These are phyloP conservation scores for Corapipo altera DNA, from an alignment of 2,113 vertebrate genomes.

Conservation along the genomic window DNA sequence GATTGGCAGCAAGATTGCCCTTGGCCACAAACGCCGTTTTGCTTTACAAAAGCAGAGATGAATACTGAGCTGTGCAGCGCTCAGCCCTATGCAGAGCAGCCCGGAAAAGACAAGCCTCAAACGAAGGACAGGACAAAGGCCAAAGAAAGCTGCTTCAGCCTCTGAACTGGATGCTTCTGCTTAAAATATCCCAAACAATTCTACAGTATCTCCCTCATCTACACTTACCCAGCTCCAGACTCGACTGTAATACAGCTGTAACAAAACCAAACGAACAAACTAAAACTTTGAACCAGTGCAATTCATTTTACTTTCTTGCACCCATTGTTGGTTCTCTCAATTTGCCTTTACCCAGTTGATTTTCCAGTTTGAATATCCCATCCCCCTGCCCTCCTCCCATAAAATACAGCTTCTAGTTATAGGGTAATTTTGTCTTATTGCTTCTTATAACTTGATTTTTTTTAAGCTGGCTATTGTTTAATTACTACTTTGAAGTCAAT, in stretches of 20 bases:
- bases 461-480: slow-evolving; percentile 50
- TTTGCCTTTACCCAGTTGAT: neutral
- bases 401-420: neutral
- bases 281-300: neutral
- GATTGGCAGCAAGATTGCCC: neutral
- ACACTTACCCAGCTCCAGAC: neutral
- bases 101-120: neutral
- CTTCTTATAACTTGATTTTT: slow-evolving; percentile 8
- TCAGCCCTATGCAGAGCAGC: neutral
- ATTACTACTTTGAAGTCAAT: slow-evolving; percentile 63
- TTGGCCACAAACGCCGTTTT: neutral
- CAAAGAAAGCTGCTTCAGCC: neutral
- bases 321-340: neutral
- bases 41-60: slow-evolving; percentile 4
- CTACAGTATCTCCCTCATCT: neutral
- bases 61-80: neutral
- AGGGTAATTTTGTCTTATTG: neutral
- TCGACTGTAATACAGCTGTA: neutral
- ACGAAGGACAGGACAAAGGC: slow-evolving; percentile 23
- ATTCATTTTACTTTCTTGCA: neutral
- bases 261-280: neutral
- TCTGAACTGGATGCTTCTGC: neutral
- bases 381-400: neutral
- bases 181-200: neutral
- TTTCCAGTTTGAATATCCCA: neutral